Evolutionary conservation across 2,888 invertebrate species (phyloP).

Genomic region (Hoplodrina ambigua): DNA sequence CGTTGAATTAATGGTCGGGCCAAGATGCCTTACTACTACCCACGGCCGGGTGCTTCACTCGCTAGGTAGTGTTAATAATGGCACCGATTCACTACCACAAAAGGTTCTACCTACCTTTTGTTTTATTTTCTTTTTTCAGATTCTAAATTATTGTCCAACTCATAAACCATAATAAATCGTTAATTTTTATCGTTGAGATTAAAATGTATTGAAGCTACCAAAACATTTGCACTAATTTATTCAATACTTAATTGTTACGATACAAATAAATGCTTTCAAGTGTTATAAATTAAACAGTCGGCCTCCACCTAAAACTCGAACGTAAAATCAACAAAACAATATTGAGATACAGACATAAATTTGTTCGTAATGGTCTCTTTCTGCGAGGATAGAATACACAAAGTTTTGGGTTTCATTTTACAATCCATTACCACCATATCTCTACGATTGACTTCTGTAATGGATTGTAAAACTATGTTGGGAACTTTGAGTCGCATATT

Average conservation of each 20-base stretch:
- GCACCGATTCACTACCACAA: slow-evolving; percentile 21
- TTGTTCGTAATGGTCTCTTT: slow-evolving; percentile 24
- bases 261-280: slow-evolving; percentile 10
- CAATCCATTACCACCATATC: slow-evolving; percentile 39
- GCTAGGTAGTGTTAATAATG: slow-evolving; percentile 33
- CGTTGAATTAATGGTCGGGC: slow-evolving; percentile 46
- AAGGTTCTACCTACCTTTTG: slow-evolving; percentile 3
- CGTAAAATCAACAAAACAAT: slow-evolving; percentile 12
- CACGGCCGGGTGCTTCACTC: slow-evolving; percentile 11
- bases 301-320: neutral
- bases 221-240: slow-evolving; percentile 10
- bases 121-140: slow-evolving; percentile 4
- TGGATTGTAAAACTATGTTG: slow-evolving; percentile 27
- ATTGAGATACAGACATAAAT: slow-evolving; percentile 25
- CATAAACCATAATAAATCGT: slow-evolving; percentile 6
- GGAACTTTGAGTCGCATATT: slow-evolving; percentile 19
- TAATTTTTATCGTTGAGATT: neutral
- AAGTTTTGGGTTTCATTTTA: slow-evolving; percentile 42
- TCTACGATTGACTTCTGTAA: slow-evolving; percentile 32
- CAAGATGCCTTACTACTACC: slow-evolving; percentile 19
- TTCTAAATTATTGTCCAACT: slow-evolving; percentile 12
- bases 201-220: neutral
- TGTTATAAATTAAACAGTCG: slow-evolving; percentile 1
- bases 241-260: slow-evolving; percentile 1
- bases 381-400: slow-evolving; percentile 23